phyloP scores from a whole-genome alignment of 2,888 invertebrate genomes.

The Thera obeliscata region DNA sequence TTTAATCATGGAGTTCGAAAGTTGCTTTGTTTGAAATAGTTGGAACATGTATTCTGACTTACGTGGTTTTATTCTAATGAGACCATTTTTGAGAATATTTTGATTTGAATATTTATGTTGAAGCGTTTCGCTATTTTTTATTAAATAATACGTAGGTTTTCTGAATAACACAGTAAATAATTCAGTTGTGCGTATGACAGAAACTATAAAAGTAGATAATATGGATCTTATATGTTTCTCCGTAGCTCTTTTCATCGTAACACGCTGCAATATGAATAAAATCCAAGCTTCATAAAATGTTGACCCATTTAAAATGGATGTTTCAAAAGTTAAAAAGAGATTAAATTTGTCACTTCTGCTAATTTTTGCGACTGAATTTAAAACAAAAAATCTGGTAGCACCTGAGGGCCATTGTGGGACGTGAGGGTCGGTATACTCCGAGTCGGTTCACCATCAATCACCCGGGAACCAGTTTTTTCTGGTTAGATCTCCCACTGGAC shows the following conservation, averaged over 20 bases:
- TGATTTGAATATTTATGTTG: background rate
- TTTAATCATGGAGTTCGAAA: conserved; percentile 52
- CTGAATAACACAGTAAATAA: too few relatives aligned
- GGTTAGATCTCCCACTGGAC: conserved; percentile 68
- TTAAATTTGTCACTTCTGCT: conserved; percentile 3
- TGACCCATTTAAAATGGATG: too few relatives aligned
- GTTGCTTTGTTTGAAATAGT: conserved; percentile 32
- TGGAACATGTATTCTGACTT: conserved; percentile 11
- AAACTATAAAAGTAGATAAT: too few relatives aligned
- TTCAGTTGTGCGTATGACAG: too few relatives aligned
- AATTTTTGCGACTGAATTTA: conserved; percentile 34
- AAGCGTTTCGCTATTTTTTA: background rate
- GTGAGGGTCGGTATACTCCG: conserved; percentile 73
- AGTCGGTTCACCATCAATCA: conserved; percentile 77
- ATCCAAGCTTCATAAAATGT: too few relatives aligned
- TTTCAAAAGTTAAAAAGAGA: background rate
- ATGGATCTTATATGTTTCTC: too few relatives aligned
- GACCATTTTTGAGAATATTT: background rate
- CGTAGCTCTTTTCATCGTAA: too few relatives aligned
- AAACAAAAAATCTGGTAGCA: conserved; percentile 61
- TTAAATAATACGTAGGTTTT: too few relatives aligned
- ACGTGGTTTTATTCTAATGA: conserved; percentile 8
- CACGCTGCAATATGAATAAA: too few relatives aligned
- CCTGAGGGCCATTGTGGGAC: conserved; percentile 69
- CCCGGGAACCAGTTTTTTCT: conserved; percentile 68